Evolutionary conservation across 2,113 vertebrate genomes (phyloP).

Genomic region (Circaetus gallicus): DNA sequence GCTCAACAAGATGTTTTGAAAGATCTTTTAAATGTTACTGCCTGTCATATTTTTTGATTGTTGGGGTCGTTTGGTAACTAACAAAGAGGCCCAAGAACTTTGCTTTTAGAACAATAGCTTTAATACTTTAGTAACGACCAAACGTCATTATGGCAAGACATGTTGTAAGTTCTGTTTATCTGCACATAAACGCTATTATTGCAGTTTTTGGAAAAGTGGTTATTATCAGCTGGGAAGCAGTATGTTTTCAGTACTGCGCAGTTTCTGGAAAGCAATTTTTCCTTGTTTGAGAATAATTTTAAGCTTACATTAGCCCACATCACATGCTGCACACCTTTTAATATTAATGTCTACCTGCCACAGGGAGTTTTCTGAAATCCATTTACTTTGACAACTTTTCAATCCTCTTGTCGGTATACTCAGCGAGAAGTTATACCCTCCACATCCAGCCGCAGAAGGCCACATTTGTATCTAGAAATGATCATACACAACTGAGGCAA

Average conservation of each 20-base stretch:
- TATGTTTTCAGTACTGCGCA: background rate
- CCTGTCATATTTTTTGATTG: background rate
- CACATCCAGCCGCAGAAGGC: background rate
- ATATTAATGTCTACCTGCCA: background rate
- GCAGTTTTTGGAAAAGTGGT: background rate
- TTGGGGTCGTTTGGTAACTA: background rate
- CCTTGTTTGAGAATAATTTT: background rate
- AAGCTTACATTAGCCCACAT: background rate
- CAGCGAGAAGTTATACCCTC: background rate
- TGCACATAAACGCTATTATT: background rate
- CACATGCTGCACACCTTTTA: background rate
- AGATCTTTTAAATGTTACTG: background rate
- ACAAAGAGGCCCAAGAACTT: background rate
- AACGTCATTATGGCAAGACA: background rate
- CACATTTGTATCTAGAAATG: background rate
- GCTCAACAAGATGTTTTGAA: background rate
- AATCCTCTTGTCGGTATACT: background rate
- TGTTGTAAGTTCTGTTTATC: background rate
- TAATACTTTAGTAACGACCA: background rate
- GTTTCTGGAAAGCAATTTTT: background rate
- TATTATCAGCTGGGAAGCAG: background rate
- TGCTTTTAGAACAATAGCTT: background rate
- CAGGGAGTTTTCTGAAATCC: background rate
- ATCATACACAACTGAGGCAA: background rate
- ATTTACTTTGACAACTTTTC: background rate